These are phyloP conservation scores for Prinia subflava DNA, from an alignment of 2,113 vertebrate species.

Conservation along the genomic window DNA sequence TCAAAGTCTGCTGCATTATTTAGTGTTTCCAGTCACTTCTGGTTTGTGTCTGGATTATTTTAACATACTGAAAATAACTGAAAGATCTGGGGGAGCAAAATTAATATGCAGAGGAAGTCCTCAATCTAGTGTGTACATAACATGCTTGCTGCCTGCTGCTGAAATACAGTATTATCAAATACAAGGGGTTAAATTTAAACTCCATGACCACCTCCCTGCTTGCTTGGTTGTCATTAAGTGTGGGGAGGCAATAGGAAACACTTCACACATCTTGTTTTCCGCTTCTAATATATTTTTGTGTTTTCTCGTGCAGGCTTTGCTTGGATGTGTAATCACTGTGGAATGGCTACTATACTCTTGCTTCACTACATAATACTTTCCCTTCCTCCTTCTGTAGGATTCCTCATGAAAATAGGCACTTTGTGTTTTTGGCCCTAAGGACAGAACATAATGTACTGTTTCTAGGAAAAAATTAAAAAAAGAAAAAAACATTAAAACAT, in stretches of 20 bases:
- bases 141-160: neutral
- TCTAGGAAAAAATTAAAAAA: constrained; percentile 9
- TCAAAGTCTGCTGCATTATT: neutral
- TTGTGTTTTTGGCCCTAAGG: constrained; percentile 45
- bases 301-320: constrained; percentile 32
- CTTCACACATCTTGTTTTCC: constrained; percentile 60
- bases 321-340: constrained; percentile 61
- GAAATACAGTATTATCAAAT: neutral
- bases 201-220: neutral
- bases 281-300: constrained; percentile 39
- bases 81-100: constrained; percentile 18
- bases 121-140: neutral
- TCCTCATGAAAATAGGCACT: constrained; percentile 63
- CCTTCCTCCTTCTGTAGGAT: constrained; percentile 63
- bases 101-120: constrained; percentile 33
- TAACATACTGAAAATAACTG: constrained; percentile 7
- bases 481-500: constrained; percentile 16
- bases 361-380: constrained; percentile 57
- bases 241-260: constrained; percentile 44
- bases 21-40: constrained; percentile 16
- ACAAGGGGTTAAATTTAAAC: constrained; percentile 25
- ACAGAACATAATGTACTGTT: constrained; percentile 50
- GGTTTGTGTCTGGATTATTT: constrained; percentile 6
- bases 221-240: neutral
- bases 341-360: constrained; percentile 69